phyloP scores from a whole-genome alignment of 2,888 invertebrate species.

The Leptopilina drosophilae region DNA sequence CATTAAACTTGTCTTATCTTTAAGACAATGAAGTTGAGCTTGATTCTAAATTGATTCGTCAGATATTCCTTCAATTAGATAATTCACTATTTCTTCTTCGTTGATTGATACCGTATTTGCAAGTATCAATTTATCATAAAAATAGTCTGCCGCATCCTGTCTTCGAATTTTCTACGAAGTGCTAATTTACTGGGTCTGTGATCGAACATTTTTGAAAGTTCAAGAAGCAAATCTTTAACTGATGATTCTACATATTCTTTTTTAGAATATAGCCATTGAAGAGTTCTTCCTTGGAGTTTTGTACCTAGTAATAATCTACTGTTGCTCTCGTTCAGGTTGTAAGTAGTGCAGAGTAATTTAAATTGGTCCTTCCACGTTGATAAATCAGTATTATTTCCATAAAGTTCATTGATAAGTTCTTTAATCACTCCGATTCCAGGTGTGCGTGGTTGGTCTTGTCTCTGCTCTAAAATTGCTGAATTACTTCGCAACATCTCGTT shows the following conservation, averaged over 20 bases:
- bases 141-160: conserved; percentile 50
- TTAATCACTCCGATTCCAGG: conserved; percentile 19
- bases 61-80: conserved; percentile 50
- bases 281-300: conserved; percentile 42
- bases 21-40: conserved; percentile 46
- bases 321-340: conserved; percentile 29
- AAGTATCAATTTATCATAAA: conserved; percentile 51
- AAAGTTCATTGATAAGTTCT: conserved; percentile 44
- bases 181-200: conserved; percentile 44
- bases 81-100: conserved; percentile 50
- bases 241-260: conserved; percentile 40
- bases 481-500: not conserved
- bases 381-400: conserved; percentile 32
- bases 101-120: conserved; percentile 48
- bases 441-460: not conserved
- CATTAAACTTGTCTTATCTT: conserved; percentile 28
- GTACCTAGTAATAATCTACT: conserved; percentile 43
- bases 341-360: conserved; percentile 39
- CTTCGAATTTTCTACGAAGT: conserved; percentile 49
- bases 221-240: conserved; percentile 12
- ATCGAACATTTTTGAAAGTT: conserved; percentile 47
- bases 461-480: not conserved
- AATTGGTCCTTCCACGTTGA: conserved; percentile 46
- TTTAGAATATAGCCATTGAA: conserved; percentile 50
- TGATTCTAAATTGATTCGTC: conserved; percentile 44